phyloP scores from a whole-genome alignment of 2,888 invertebrate species.

The Omphaloscelis lunosa region DNA sequence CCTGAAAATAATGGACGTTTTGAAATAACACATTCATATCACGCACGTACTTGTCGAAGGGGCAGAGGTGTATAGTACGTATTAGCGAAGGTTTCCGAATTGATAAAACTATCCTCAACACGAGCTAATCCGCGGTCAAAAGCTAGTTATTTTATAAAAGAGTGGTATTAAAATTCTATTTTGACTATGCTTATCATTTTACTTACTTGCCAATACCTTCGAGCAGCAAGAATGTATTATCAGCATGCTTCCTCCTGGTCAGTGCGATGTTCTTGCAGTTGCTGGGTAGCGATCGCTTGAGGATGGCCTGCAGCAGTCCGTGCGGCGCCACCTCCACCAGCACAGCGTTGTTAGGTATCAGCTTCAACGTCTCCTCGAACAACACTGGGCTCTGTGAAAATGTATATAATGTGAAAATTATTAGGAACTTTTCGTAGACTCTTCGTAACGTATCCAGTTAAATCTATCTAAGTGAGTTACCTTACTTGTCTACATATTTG shows the following conservation, averaged over 20 bases:
- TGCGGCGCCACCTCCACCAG: constrained; percentile 97
- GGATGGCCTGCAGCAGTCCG: constrained; percentile 92
- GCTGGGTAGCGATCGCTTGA: constrained; percentile 92
- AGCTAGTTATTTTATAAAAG: background rate
- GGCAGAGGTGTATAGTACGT: too few species aligned
- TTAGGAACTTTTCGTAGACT: background rate
- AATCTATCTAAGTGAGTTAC: background rate
- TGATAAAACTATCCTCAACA: background rate
- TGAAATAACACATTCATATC: background rate
- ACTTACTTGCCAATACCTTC: constrained; percentile 87
- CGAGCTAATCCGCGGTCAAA: background rate
- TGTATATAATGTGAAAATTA: background rate
- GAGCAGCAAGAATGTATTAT: constrained; percentile 90
- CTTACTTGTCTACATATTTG: background rate
- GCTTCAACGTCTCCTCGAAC: constrained; percentile 94
- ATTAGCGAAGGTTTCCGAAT: background rate
- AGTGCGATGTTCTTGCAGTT: constrained; percentile 93
- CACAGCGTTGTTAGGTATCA: constrained; percentile 94
- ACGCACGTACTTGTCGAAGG: too few species aligned
- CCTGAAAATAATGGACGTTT: constrained; percentile 88
- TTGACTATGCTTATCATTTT: background rate
- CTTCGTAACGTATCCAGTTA: background rate
- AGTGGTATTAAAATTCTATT: background rate
- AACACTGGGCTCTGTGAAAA: constrained; percentile 82
- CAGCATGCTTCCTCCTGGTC: constrained; percentile 92